Percentiles rank a stretch among this genome's conserved stretches.
Conservation (phyloP, 2,797 vertebrate genomes). For the Anguilla pacifica region DNA sequence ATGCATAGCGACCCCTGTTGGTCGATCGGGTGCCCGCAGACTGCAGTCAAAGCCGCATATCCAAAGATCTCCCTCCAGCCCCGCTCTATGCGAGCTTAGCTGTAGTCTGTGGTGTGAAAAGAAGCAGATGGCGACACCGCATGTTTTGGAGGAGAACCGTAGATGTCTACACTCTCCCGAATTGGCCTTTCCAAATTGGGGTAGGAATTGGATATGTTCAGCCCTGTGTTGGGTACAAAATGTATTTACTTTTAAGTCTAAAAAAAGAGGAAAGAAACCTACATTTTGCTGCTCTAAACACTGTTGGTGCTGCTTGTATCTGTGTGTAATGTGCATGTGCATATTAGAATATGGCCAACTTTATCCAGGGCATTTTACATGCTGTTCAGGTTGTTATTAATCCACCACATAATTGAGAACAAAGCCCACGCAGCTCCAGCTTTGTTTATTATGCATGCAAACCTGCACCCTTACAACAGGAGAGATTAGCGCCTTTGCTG, state of each 20-base stretch:
- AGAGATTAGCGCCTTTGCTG: slow-evolving; percentile 21
- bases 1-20: background rate
- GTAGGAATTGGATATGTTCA: too few relatives aligned
- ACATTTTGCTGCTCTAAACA: background rate
- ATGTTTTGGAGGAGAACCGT: too few relatives aligned
- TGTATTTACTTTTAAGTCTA: too few relatives aligned
- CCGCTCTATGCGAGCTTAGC: too few relatives aligned
- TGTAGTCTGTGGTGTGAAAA: too few relatives aligned
- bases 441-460: slow-evolving; percentile 32
- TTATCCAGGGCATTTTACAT: slow-evolving; percentile 17
- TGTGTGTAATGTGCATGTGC: slow-evolving; percentile 1
- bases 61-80: too few relatives aligned
- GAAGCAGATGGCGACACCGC: too few relatives aligned
- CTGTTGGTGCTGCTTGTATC: background rate
- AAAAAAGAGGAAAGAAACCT: too few relatives aligned
- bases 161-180: too few relatives aligned
- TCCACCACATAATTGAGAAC: slow-evolving; percentile 33
- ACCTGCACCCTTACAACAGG: background rate
- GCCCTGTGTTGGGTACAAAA: too few relatives aligned
- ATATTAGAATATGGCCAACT: background rate
- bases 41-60: background rate
- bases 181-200: too few relatives aligned
- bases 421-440: slow-evolving; percentile 24
- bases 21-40: background rate
- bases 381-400: slow-evolving; percentile 28